Conservation (phyloP, 64 coral and sea anemone species). For the Catalaphyllia jardinei region DNA sequence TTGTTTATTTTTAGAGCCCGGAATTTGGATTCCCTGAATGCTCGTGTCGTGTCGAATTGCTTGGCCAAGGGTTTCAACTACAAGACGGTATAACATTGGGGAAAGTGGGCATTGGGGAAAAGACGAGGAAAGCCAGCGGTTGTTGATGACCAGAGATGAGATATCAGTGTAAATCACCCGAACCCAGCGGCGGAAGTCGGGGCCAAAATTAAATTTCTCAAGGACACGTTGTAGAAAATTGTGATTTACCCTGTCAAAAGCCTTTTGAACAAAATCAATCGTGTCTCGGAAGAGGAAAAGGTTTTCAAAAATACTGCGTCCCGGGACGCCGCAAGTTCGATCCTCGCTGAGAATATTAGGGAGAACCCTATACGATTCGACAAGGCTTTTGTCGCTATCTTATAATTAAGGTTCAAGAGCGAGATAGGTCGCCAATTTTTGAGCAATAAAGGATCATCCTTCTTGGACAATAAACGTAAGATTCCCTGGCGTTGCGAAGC, state of each 20-base stretch:
- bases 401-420: neutral
- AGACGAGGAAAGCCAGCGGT: neutral
- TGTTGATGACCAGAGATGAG: neutral
- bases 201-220: neutral
- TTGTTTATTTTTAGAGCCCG: neutral
- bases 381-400: neutral
- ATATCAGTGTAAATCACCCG: neutral
- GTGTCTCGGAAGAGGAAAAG: neutral
- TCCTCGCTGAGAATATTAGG: neutral
- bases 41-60: neutral
- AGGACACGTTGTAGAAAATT: neutral
- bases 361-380: neutral
- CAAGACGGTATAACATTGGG: neutral
- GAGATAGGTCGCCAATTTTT: neutral
- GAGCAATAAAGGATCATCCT: neutral
- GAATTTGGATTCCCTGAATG: neutral
- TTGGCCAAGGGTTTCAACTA: neutral
- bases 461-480: neutral
- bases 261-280: neutral
- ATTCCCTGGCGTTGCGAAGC: neutral
- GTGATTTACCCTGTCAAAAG: neutral
- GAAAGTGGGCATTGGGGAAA: slow-evolving; percentile 5
- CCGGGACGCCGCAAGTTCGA: neutral
- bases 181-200: neutral
- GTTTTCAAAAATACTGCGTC: neutral